phyloP scores from a whole-genome alignment of 2,113 vertebrate genomes.

The Oryzias curvinotus region DNA sequence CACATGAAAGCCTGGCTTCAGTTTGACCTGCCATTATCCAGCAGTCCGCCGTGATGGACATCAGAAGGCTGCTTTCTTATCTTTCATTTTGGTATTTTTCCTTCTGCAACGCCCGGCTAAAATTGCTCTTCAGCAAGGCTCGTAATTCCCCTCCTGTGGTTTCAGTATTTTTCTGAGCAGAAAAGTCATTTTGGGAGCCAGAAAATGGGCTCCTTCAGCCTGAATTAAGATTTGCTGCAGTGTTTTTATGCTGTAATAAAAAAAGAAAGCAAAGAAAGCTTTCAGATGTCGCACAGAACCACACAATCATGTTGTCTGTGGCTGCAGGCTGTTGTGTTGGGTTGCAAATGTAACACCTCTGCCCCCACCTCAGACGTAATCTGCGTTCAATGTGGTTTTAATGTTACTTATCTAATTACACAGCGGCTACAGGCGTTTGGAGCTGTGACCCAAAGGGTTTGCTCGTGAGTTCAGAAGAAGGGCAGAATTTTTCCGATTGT shows the following conservation, averaged over 20 bases:
- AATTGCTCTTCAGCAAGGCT: constrained; percentile 13
- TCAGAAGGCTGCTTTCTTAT: constrained; percentile 12
- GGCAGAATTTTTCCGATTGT: neutral
- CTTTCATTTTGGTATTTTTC: constrained; percentile 5
- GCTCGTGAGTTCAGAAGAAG: neutral
- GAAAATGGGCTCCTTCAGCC: constrained; percentile 7
- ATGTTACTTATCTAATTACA: constrained; percentile 27
- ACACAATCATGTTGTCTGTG: constrained; percentile 2
- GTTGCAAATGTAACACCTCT: constrained; percentile 10
- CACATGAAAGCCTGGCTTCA: neutral
- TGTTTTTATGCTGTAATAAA: constrained; percentile 24
- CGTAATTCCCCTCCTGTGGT: constrained; percentile 17
- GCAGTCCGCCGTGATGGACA: constrained; percentile 17
- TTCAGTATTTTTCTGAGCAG: constrained; percentile 23
- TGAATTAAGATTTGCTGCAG: constrained; percentile 13
- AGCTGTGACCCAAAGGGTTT: constrained; percentile 10
- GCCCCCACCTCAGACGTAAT: neutral
- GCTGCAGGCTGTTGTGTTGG: constrained; percentile 15
- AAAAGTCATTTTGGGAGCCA: constrained; percentile 10
- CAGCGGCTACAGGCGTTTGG: constrained; percentile 12
- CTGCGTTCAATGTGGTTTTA: constrained; percentile 10
- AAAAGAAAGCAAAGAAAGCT: constrained; percentile 22
- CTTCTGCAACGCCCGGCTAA: neutral
- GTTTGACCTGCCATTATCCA: constrained; percentile 13
- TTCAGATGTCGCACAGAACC: constrained; percentile 8